Evolutionary conservation across 2,113 vertebrate species (phyloP).

Genomic region (Formicarius rufipectus): DNA sequence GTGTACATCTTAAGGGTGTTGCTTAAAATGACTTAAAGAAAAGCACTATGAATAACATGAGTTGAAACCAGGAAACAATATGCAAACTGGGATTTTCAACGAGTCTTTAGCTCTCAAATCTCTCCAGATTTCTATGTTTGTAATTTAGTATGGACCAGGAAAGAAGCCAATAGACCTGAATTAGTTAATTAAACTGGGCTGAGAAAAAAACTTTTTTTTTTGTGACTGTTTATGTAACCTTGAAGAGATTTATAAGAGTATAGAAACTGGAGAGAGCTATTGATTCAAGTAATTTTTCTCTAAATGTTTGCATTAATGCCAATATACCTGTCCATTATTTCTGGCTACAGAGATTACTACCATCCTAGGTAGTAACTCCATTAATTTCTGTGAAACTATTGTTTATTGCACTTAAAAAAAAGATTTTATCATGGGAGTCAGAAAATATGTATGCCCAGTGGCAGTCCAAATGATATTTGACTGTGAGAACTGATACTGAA

Average conservation of each 20-base stretch:
- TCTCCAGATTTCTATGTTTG: neutral
- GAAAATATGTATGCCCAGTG: neutral
- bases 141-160: neutral
- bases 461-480: neutral
- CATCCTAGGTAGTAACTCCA: neutral
- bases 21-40: neutral
- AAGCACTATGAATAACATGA: neutral
- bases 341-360: neutral
- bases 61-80: neutral
- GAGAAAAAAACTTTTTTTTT: neutral
- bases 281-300: neutral
- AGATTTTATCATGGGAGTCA: neutral
- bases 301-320: neutral
- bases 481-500: neutral
- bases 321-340: neutral
- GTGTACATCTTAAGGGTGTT: neutral
- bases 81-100: neutral
- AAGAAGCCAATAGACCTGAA: neutral
- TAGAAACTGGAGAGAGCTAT: neutral
- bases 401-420: neutral
- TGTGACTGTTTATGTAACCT: neutral
- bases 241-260: neutral
- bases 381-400: neutral
- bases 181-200: neutral
- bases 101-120: neutral